A percentile compares a stretch with the other conserved stretches of the same genome.
Evolutionary conservation across 1,140 invertebrate genomes (phyloP).

Genomic region (Batillaria attramentaria): DNA sequence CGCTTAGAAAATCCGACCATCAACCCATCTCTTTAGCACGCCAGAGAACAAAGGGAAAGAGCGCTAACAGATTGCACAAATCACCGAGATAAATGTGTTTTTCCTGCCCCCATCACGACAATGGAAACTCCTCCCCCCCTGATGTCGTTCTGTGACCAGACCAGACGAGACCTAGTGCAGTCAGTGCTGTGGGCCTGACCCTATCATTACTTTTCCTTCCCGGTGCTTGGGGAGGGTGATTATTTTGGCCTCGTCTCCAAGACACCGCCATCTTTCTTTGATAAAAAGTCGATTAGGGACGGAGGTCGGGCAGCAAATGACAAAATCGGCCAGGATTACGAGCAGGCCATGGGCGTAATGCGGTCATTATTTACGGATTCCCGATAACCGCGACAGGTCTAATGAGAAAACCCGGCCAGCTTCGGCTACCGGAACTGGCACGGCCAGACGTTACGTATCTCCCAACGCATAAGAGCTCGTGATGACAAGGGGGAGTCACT

Average conservation of each 20-base stretch:
- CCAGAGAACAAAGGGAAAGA: too few species aligned
- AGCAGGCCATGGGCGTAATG: neutral
- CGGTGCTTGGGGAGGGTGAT: neutral
- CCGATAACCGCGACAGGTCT: too few species aligned
- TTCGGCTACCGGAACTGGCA: too few species aligned
- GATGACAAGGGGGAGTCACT: too few species aligned
- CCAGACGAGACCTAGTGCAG: neutral
- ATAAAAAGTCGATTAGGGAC: conserved; percentile 5
- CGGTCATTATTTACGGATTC: too few species aligned
- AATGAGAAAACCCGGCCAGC: too few species aligned
- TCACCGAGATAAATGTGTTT: neutral
- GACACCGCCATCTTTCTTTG: conserved; percentile 8
- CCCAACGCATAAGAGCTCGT: too few species aligned
- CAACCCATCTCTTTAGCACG: too few species aligned
- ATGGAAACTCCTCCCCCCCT: neutral
- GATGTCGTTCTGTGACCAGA: neutral
- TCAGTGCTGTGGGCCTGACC: neutral
- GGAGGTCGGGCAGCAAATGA: neutral
- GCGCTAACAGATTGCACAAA: neutral
- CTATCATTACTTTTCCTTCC: neutral
- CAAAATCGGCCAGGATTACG: neutral
- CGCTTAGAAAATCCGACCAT: too few species aligned
- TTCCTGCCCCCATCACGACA: neutral
- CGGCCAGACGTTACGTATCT: too few species aligned
- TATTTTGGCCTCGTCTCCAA: neutral